Percentiles rank a stretch among this genome's conserved stretches.
phyloP scores from a whole-genome alignment of 2,113 vertebrate genomes.

The Geococcyx californianus region DNA sequence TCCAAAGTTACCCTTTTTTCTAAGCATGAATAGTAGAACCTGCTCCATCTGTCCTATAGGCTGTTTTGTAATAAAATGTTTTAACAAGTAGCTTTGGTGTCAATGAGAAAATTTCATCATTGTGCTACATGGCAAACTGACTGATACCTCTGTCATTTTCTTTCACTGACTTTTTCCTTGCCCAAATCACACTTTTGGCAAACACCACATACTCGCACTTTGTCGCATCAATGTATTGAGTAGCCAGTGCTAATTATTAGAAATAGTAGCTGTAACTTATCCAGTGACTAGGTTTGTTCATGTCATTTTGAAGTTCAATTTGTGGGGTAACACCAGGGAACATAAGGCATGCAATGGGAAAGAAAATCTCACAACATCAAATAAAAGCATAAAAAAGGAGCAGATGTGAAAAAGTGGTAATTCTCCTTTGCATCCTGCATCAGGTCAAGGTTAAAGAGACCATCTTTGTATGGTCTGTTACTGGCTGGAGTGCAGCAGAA shows the following conservation, averaged over 20 bases:
- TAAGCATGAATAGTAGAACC: background rate
- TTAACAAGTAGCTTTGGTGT: constrained; percentile 14
- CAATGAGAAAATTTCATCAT: background rate
- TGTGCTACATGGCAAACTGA: background rate
- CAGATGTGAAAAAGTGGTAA: background rate
- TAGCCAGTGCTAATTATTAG: background rate
- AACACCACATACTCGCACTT: background rate
- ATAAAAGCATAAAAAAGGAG: background rate
- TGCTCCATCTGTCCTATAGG: background rate
- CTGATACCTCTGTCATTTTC: background rate
- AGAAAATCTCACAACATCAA: background rate
- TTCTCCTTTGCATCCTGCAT: background rate
- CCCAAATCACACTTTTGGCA: background rate
- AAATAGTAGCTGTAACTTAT: background rate
- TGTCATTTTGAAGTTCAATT: background rate
- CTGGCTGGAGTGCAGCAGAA: background rate
- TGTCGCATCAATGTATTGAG: background rate
- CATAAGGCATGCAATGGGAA: rapidly evolving
- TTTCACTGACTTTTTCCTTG: background rate
- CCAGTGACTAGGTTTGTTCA: background rate
- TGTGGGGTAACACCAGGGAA: background rate
- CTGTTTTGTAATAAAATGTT: constrained; percentile 7
- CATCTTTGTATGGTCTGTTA: background rate
- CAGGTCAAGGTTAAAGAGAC: background rate
- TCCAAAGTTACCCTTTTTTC: background rate